Evolutionary conservation across 2,888 invertebrate species (phyloP).

Genomic region (Phalangium opilio): DNA sequence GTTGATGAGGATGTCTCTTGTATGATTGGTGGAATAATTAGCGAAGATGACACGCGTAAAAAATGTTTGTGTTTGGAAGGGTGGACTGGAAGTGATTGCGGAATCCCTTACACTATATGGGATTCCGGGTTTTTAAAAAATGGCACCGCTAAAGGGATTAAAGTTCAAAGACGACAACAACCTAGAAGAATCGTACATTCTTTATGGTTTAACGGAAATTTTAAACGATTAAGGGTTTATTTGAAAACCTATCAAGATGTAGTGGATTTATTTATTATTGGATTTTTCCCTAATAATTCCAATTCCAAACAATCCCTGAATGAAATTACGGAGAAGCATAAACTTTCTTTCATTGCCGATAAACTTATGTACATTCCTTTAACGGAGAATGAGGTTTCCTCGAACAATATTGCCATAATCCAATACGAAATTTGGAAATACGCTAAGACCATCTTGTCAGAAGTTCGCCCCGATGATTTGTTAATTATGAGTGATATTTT

Average conservation of each 20-base stretch:
- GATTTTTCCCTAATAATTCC: neutral
- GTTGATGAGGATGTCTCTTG: conserved; percentile 10
- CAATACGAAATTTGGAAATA: conserved; percentile 8
- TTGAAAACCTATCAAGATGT: conserved; percentile 5
- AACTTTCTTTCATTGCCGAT: neutral
- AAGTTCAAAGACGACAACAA: conserved; percentile 9
- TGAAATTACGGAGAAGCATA: too few relatives aligned
- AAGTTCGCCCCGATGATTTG: conserved; percentile 20
- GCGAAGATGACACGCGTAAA: conserved; percentile 3
- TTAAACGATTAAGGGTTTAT: conserved; percentile 10
- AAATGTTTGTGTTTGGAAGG: conserved; percentile 9
- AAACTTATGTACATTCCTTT: neutral
- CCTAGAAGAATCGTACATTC: conserved; percentile 12
- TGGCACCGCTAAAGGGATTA: conserved; percentile 7
- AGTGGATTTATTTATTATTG: conserved; percentile 11
- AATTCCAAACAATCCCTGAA: conserved; percentile 2
- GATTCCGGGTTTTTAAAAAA: conserved; percentile 12
- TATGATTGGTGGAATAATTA: conserved; percentile 5
- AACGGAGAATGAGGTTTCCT: neutral
- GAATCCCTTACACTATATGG: conserved; percentile 16
- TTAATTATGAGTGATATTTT: conserved; percentile 27
- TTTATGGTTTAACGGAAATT: conserved; percentile 7
- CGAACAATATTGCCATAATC: conserved; percentile 1
- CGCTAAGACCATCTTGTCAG: conserved; percentile 11
- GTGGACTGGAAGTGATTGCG: conserved; percentile 17